phyloP scores from a whole-genome alignment of 2,113 vertebrate species.

The Thamnaconus septentrionalis region DNA sequence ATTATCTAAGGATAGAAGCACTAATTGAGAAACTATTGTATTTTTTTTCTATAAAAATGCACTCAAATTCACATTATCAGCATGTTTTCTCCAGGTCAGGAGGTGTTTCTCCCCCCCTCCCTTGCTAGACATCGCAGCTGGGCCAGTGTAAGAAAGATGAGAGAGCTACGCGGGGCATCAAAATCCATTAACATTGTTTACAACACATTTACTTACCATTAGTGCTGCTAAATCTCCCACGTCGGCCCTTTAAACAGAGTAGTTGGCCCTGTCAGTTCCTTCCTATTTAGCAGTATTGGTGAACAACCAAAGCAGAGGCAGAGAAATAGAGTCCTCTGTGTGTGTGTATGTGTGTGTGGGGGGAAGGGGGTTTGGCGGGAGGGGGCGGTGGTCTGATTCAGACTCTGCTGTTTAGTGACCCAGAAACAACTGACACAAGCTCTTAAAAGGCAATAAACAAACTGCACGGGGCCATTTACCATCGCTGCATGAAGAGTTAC shows the following conservation, averaged over 20 bases:
- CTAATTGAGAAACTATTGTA: too few relatives aligned
- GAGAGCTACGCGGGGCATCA: too few relatives aligned
- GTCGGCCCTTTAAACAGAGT: neutral
- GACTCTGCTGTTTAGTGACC: constrained; percentile 58
- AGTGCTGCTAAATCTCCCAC: too few relatives aligned
- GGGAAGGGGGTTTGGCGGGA: constrained; percentile 14
- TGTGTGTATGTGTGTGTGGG: neutral
- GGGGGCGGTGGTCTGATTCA: constrained; percentile 35
- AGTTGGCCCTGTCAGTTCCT: constrained; percentile 8
- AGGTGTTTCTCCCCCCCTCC: too few relatives aligned
- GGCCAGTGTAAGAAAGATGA: too few relatives aligned
- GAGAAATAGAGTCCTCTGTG: neutral
- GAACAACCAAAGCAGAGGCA: neutral
- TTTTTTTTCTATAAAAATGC: too few relatives aligned
- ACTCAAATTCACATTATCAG: too few relatives aligned
- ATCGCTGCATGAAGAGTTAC: constrained; percentile 37
- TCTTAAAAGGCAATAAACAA: constrained; percentile 67
- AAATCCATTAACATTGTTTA: too few relatives aligned
- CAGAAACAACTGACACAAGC: constrained; percentile 67
- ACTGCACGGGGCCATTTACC: constrained; percentile 51
- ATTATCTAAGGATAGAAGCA: too few relatives aligned
- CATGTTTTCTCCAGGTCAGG: too few relatives aligned
- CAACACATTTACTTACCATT: too few relatives aligned
- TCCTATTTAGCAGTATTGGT: neutral
- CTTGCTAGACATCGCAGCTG: too few relatives aligned